Evolutionary conservation across 2,888 invertebrate species (phyloP).

Genomic region (Mythimna vitellina): DNA sequence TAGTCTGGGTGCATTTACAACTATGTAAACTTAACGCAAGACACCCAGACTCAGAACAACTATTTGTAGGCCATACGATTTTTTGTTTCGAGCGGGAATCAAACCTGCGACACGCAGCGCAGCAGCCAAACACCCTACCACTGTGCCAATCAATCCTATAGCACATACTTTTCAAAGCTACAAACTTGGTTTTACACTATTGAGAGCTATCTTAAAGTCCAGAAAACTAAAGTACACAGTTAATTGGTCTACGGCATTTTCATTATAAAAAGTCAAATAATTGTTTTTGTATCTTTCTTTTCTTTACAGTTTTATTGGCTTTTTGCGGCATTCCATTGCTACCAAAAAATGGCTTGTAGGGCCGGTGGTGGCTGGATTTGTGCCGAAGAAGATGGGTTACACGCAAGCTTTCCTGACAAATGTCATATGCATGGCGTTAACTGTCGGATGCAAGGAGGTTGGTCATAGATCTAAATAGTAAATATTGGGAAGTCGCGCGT

Average conservation of each 20-base stretch:
- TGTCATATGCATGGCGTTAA: constrained; percentile 29
- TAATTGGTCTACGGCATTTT: background rate
- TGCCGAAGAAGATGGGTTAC: rapidly evolving
- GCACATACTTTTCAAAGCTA: no score
- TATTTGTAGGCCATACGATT: no score
- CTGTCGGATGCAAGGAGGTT: constrained; percentile 22
- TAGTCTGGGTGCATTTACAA: no score
- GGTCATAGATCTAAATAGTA: constrained; percentile 1
- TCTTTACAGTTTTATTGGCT: constrained; percentile 18
- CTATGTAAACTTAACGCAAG: no score
- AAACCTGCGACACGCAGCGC: no score
- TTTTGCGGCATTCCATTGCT: constrained; percentile 25
- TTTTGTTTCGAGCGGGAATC: no score
- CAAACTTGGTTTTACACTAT: no score
- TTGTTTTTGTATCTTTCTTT: background rate
- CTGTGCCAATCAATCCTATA: no score
- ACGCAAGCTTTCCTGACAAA: constrained; percentile 5
- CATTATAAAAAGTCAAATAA: background rate
- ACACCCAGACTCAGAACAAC: no score
- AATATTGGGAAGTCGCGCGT: no score
- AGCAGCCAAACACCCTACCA: no score
- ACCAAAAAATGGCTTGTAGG: background rate
- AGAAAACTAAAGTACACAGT: background rate
- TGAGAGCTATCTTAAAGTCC: background rate
- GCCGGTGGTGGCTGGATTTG: constrained; percentile 30